These are phyloP conservation scores for Hypsopygia costalis DNA, from an alignment of 2,888 invertebrate species.

Conservation along the genomic window DNA sequence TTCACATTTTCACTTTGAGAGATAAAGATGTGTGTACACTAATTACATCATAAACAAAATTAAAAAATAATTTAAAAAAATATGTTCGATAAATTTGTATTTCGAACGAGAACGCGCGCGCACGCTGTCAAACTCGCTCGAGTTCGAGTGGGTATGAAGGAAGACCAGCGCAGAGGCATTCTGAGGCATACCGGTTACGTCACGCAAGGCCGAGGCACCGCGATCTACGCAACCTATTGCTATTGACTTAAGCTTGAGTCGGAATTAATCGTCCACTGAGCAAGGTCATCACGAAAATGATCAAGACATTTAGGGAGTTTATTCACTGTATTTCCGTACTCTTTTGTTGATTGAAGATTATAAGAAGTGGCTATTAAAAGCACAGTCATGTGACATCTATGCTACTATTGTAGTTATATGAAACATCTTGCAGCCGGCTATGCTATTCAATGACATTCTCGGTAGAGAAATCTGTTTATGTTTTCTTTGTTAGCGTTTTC, in stretches of 20 bases:
- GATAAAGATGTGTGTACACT: no score
- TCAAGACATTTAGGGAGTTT: conserved; percentile 8
- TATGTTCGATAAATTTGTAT: background rate
- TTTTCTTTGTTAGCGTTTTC: no score
- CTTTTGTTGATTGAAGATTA: background rate
- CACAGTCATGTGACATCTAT: background rate
- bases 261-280: conserved; percentile 46
- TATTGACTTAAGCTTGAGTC: conserved; percentile 47
- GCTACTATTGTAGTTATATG: no score
- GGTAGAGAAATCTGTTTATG: no score
- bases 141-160: conserved; percentile 29
- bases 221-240: conserved; percentile 34
- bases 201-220: conserved; percentile 48
- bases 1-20: background rate
- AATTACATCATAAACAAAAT: background rate
- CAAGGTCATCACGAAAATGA: conserved; percentile 46
- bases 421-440: no score
- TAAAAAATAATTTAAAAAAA: conserved; percentile 2
- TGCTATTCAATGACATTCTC: no score
- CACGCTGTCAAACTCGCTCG: conserved; percentile 7
- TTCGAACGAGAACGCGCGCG: conserved; percentile 4
- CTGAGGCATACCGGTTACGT: conserved; percentile 56
- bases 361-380: background rate
- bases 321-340: conserved; percentile 1
- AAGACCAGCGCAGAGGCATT: conserved; percentile 46